phyloP scores from a whole-genome alignment of 2,888 invertebrate genomes.

The Andrena chrysosceles region DNA sequence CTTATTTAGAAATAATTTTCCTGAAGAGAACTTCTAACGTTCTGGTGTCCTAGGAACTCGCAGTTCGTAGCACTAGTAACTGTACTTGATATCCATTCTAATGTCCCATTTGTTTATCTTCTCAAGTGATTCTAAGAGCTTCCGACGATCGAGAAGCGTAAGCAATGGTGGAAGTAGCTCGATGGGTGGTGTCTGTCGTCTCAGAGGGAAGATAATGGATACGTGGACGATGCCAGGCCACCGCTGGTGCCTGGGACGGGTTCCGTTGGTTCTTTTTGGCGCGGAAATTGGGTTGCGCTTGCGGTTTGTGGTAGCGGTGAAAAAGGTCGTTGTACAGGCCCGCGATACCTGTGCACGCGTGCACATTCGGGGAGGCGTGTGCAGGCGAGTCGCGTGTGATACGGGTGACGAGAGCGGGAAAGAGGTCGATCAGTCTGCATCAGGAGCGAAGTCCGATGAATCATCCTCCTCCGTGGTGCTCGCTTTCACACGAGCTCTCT shows the following conservation, averaged over 20 bases:
- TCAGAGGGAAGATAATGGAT: neutral
- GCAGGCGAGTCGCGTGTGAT: conserved; percentile 6
- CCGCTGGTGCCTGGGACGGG: conserved; percentile 6
- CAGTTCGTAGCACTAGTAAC: too few species aligned
- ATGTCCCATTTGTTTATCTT: too few species aligned
- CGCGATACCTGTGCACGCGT: conserved; percentile 38
- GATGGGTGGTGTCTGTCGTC: neutral
- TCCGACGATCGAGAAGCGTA: neutral
- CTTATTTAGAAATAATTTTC: too few species aligned
- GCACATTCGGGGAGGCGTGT: conserved; percentile 5
- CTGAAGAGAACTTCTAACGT: too few species aligned
- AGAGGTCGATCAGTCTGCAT: conserved; percentile 64
- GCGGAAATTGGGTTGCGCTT: conserved; percentile 68
- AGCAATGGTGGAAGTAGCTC: neutral
- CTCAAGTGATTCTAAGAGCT: too few species aligned
- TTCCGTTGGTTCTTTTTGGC: conserved; percentile 38
- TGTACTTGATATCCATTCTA: too few species aligned
- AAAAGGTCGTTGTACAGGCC: conserved; percentile 50
- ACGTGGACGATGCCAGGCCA: neutral
- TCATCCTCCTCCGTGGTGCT: conserved; percentile 61
- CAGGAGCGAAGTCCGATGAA: conserved; percentile 70
- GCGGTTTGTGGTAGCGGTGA: conserved; percentile 71
- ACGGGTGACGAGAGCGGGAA: conserved; percentile 54
- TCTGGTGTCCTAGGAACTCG: too few species aligned
- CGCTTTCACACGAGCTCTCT: conserved; percentile 45